Base-by-base conservation (phyloP, 1,140 invertebrate species). In the Gyrodactylus bullatarudis region DNA sequence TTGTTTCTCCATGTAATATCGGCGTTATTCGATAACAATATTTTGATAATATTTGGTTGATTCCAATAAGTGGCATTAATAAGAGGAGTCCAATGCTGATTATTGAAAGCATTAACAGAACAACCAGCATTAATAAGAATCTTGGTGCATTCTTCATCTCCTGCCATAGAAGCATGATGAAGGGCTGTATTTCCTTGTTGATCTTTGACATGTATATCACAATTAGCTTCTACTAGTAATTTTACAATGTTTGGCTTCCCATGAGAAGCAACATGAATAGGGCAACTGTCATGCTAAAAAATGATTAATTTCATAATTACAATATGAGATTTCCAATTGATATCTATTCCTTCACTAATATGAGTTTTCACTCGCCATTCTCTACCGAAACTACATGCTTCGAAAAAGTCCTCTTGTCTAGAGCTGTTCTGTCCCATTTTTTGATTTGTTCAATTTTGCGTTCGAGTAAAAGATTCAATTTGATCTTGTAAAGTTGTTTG, bases 391-490 rank as follows among this genome's bases (percentile, higher is more conserved):
- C 79, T 79, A 78, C 80, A 81, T 0, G 79, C 78, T 73, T 81
- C 80, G 79, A 79, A 81, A 75, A 81, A 81, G 70, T 77, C 78
- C 73, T 81, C 79, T 74, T 81, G 80, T 75, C 76, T 78, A 2
- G 77, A 79, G 79, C 86, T 79, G 77, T 82, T 77, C 79, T 84
- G 83, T 82, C 71, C 80, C 80, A 81, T 81, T 1, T 68, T 77
- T 16, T 25, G 70, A 25, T 20, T 16, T 54, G n/a, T 54, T 54
- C 34, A n/a, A 54, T n/a, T 54, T n/a, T 54, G n/a, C n/a, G n/a
- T n/a, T n/a, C n/a, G n/a, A n/a, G n/a, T n/a, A n/a, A n/a, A n/a
- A n/a, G n/a, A n/a, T n/a, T n/a, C n/a, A n/a, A n/a, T n/a, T n/a
- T n/a, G n/a, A n/a, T n/a, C n/a, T n/a, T n/a, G n/a, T n/a, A n/a